Percentiles rank a stretch among this genome's conserved stretches.
Conservation (phyloP, 1,140 invertebrate genomes). For the Zaprionus gabonicus region DNA sequence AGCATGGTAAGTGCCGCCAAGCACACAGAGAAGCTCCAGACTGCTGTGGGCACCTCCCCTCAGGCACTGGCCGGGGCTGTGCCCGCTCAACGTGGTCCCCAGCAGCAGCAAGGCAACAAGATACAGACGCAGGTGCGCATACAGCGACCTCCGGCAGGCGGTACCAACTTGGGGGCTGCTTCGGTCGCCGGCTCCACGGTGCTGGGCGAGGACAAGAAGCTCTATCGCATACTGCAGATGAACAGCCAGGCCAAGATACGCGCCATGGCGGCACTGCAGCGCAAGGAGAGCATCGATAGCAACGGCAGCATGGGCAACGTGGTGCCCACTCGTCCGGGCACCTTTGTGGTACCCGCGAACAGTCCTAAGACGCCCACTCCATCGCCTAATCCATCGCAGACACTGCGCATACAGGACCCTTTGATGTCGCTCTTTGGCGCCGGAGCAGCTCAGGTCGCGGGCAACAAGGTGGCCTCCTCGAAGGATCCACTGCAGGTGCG, state of each 20-base stretch:
- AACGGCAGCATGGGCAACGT: slow-evolving; percentile 12
- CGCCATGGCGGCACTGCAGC: slow-evolving; percentile 21
- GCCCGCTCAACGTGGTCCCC: not conserved
- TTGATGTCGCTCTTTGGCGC: not conserved
- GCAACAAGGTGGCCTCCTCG: not conserved
- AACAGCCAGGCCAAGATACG: slow-evolving; percentile 22
- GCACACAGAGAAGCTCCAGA: not conserved
- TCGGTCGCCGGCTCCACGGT: not conserved
- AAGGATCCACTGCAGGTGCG: slow-evolving; percentile 34
- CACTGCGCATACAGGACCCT: slow-evolving; percentile 9
- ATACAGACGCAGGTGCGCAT: not conserved
- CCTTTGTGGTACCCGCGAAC: slow-evolving; percentile 17
- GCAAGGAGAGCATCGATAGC: slow-evolving; percentile 53
- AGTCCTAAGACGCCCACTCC: slow-evolving; percentile 5
- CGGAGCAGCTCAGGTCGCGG: not conserved
- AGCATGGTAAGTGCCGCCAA: slow-evolving; percentile 59
- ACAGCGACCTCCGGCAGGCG: not conserved
- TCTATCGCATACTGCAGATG: slow-evolving; percentile 49
- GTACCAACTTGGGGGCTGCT: not conserved
- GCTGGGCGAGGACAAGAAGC: slow-evolving; percentile 37
- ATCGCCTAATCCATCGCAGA: not conserved
- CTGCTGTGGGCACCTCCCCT: too few species aligned
- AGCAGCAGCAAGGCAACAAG: not conserved
- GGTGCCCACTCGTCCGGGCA: not conserved
- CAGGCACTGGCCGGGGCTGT: not conserved